A percentile compares a stretch with the other conserved stretches of the same genome.
These are phyloP conservation scores for Orcinus orca DNA, from an alignment of 2,113 vertebrate genomes.

Conservation along the genomic window DNA sequence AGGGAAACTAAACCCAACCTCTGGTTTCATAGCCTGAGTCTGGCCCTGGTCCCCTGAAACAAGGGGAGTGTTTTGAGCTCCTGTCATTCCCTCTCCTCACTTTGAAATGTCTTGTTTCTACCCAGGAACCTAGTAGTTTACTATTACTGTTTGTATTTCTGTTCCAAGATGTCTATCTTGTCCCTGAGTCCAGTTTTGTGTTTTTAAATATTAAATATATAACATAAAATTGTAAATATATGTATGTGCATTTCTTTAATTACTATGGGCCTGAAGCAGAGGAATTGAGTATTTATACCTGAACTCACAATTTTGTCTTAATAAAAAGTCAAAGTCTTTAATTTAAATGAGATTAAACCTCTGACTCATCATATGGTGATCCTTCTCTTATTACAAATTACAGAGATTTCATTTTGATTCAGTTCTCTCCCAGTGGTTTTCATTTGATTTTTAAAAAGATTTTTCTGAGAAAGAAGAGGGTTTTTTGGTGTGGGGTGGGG, in stretches of 20 bases:
- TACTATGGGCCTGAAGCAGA: neutral
- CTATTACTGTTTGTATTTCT: neutral
- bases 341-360: slow-evolving; percentile 58
- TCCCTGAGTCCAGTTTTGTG: neutral
- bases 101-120: neutral
- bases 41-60: neutral
- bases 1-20: neutral
- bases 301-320: slow-evolving; percentile 27
- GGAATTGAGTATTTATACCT: neutral
- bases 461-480: neutral
- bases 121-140: neutral
- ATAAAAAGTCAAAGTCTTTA: slow-evolving; percentile 29
- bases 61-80: neutral
- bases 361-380: neutral
- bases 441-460: neutral
- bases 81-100: neutral
- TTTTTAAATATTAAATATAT: neutral
- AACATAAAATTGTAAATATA: neutral
- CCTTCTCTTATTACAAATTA: slow-evolving; percentile 34
- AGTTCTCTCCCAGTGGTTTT: neutral
- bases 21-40: neutral
- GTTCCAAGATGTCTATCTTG: neutral
- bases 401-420: slow-evolving; percentile 52
- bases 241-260: neutral
- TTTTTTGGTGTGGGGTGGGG: neutral